These are phyloP conservation scores for Enteromius thamalakanensis DNA, from an alignment of 2,797 vertebrate genomes.

Conservation along the genomic window DNA sequence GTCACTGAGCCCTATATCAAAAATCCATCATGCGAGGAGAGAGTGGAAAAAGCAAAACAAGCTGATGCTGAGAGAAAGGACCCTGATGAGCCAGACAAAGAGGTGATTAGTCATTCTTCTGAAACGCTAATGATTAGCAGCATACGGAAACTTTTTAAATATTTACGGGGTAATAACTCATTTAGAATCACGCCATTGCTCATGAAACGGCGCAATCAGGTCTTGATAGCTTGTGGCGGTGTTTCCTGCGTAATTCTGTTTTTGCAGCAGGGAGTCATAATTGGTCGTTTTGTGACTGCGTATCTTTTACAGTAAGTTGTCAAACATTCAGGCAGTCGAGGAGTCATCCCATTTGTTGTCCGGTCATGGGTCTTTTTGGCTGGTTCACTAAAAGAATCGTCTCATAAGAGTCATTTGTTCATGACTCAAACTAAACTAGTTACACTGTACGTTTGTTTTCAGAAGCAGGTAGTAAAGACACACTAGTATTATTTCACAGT, in stretches of 20 bases:
- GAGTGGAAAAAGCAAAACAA: slow-evolving; percentile 53
- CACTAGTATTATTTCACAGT: background rate
- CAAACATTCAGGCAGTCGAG: background rate
- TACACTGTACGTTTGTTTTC: background rate
- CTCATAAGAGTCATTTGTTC: background rate
- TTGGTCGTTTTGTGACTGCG: background rate
- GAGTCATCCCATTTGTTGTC: background rate
- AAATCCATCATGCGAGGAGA: slow-evolving; percentile 63
- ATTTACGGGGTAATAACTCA: slow-evolving; percentile 78
- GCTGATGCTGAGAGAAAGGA: slow-evolving; percentile 56
- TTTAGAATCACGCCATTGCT: slow-evolving; percentile 64
- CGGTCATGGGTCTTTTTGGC: background rate
- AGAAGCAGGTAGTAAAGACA: background rate
- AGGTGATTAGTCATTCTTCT: slow-evolving; percentile 75
- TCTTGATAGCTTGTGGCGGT: background rate
- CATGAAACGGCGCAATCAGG: slow-evolving; percentile 9
- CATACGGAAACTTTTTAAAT: slow-evolving; percentile 76
- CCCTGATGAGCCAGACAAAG: slow-evolving; percentile 62
- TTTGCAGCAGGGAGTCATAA: slow-evolving; percentile 10
- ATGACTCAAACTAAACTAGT: background rate
- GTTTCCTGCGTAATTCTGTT: slow-evolving; percentile 4
- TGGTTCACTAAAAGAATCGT: background rate
- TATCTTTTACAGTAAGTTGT: background rate
- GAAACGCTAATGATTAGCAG: slow-evolving; percentile 74
- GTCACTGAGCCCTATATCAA: slow-evolving; percentile 61